Evolutionary conservation across 2,797 vertebrate genomes (phyloP), one percentile per base, ranked within the genome.

Genomic region (Coendou prehensilis): DNA sequence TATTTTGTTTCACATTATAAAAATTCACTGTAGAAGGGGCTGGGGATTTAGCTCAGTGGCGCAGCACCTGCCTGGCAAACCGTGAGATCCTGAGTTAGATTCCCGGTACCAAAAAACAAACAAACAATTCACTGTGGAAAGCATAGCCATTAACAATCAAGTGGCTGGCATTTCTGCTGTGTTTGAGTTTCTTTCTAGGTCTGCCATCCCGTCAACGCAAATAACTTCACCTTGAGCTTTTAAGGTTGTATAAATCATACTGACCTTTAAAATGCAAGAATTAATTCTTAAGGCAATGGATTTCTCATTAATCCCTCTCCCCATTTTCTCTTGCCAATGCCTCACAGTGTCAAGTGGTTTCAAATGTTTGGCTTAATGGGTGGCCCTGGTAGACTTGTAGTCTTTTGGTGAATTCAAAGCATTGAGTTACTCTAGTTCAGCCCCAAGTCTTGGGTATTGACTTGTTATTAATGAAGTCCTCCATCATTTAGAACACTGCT

Each of bases 111-210:
- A 41, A 41, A 41, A 41, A 41, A 41, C 37, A 41, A 41, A 41
- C 37, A 41, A 41, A 41, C 37, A 94, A 78, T 81, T 94, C 94
- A 85, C 41, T 54, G 63, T 63, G 80, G 73, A 93, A 95, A 87
- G 59, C 78, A 59, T 61, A 37, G 87, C 23, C 6, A 13, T 82
- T 87, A 79, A 73, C 78, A 91, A 22, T 78, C 61, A 85, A 81
- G 56, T 83, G 30, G 67, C n/a, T 91, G 93, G 50, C 89, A 91
- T 96, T 97, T 96, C 84, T 96, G 87, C 93, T 96, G 54, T 94
- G 87, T 92, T 97, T 95, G 79, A 95, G 79, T 95, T 95, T 97
- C 87, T 87, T 94, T 94, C 76, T 90, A 47, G 78, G 82, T 7
- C 88, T 93, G 61, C n/a, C 22, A 73, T 95, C 28, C 37, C 28